phyloP scores from a whole-genome alignment of 37 sponge, comb jelly and placozoan species.

The Chondrosia reniformis region DNA sequence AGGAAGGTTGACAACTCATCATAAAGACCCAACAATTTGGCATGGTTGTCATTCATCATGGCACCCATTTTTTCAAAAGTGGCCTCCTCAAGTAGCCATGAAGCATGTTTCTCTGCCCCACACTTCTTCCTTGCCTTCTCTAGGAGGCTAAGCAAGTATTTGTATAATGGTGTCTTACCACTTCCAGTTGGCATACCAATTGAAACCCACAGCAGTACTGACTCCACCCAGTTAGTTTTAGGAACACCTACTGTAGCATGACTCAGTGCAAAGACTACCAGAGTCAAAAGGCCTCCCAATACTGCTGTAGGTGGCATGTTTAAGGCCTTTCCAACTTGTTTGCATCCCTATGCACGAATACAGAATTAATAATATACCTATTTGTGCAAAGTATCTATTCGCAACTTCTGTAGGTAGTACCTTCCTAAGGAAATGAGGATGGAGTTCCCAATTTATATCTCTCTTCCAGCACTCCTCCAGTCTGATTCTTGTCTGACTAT shows the following conservation, averaged over 20 bases:
- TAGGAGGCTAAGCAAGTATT: slow-evolving; percentile 18
- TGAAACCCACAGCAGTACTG: slow-evolving; percentile 28
- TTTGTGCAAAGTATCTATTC: background rate
- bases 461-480: slow-evolving; percentile 1
- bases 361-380: background rate
- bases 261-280: slow-evolving; percentile 17
- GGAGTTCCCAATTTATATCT: slow-evolving; percentile 1
- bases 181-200: slow-evolving; percentile 46
- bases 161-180: slow-evolving; percentile 34
- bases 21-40: slow-evolving; percentile 32
- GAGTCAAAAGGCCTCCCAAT: slow-evolving; percentile 6
- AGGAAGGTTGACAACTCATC: slow-evolving; percentile 48
- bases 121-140: background rate
- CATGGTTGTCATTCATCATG: slow-evolving; percentile 40
- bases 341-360: slow-evolving; percentile 11
- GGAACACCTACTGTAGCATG: slow-evolving; percentile 19
- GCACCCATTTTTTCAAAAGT: slow-evolving; percentile 55
- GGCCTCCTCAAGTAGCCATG: slow-evolving; percentile 42
- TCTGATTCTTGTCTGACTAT: background rate
- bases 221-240: slow-evolving; percentile 32
- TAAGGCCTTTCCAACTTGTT: slow-evolving; percentile 16
- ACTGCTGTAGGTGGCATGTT: slow-evolving; percentile 29
- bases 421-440: background rate
- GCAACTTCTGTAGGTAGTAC: background rate
- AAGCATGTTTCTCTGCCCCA: too few species aligned